Evolutionary conservation across 2,797 vertebrate species (phyloP).

Genomic region (Bradypodion pumilum): DNA sequence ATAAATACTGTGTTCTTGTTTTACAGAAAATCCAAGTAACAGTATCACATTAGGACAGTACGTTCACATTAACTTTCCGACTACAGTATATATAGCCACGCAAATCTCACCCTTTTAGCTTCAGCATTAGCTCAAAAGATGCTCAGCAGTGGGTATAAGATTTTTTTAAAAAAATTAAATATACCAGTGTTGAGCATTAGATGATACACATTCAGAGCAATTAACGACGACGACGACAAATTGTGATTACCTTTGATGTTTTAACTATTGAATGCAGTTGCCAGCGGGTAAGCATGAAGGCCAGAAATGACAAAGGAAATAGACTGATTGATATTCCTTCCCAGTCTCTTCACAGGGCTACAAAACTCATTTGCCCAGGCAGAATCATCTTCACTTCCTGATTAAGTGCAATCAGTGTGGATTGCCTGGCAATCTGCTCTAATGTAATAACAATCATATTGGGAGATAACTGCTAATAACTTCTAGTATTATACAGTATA

Average conservation of each 20-base stretch:
- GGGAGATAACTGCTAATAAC: constrained; percentile 67
- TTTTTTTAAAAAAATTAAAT: neutral
- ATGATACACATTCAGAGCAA: neutral
- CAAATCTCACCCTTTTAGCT: neutral
- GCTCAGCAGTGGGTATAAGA: constrained; percentile 30
- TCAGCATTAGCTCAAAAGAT: constrained; percentile 16
- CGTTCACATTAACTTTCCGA: constrained; percentile 17
- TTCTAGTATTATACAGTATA: constrained; percentile 55
- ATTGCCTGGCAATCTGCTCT: constrained; percentile 60
- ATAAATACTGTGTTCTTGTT: neutral
- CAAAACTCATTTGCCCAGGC: constrained; percentile 53
- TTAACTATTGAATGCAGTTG: constrained; percentile 40
- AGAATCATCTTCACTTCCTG: constrained; percentile 59
- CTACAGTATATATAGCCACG: constrained; percentile 19
- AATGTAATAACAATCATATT: constrained; percentile 72
- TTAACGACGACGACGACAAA: constrained; percentile 14
- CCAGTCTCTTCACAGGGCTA: constrained; percentile 21
- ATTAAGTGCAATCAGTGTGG: constrained; percentile 71
- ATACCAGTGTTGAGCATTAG: neutral
- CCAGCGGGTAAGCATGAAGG: constrained; percentile 39
- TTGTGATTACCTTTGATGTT: constrained; percentile 37
- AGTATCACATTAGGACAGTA: neutral
- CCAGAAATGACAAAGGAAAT: constrained; percentile 37
- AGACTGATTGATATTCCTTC: constrained; percentile 26
- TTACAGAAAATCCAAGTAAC: neutral